phyloP scores from a whole-genome alignment of 1,140 invertebrate genomes.

The Cotesia glomerata region DNA sequence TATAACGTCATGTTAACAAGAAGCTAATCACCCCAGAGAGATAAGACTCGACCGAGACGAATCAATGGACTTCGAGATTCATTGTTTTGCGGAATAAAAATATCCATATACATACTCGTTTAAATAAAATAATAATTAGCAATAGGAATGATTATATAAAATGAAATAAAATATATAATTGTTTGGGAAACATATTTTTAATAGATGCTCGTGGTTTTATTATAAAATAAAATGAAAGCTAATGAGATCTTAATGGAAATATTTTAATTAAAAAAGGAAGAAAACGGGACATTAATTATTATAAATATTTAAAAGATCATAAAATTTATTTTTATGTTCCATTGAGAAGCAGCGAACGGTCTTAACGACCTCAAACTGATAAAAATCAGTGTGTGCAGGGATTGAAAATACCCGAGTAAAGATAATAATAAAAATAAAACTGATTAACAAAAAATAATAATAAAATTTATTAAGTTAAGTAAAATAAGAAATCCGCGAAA shows the following conservation, averaged over 20 bases:
- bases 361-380: conserved; percentile 20
- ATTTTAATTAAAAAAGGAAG: neutral
- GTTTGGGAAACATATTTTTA: no score
- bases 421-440: neutral
- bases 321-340: neutral
- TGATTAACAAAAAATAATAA: neutral
- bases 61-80: conserved; percentile 46
- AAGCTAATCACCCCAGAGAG: conserved; percentile 30
- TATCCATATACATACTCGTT: neutral
- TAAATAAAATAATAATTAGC: neutral
- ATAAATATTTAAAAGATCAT: neutral
- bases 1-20: conserved; percentile 11
- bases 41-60: conserved; percentile 29
- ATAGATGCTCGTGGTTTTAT: no score
- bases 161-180: no score
- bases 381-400: conserved; percentile 16
- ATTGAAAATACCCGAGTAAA: neutral
- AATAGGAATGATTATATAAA: neutral
- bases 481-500: neutral
- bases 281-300: neutral
- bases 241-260: no score
- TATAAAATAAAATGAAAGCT: no score
- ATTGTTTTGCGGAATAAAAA: conserved; percentile 24
- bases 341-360: neutral
- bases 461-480: no score